Base-by-base conservation (phyloP, 2,888 invertebrate genomes). In the Sphaerophoria rueppellii region DNA sequence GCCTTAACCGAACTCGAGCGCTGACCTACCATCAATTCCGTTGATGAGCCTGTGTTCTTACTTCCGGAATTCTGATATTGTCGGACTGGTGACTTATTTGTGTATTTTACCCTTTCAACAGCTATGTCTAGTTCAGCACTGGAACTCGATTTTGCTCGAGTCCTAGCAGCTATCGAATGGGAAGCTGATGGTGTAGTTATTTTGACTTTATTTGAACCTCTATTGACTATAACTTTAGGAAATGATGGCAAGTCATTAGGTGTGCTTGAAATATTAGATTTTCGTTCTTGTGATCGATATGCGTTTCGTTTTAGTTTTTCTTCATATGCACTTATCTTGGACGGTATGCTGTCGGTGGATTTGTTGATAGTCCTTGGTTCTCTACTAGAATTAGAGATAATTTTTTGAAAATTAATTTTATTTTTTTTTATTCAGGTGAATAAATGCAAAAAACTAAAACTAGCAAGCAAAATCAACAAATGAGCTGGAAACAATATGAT, bases 211-310 rank as follows among this genome's bases (percentile, higher is more conserved):
- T 74, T 77, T 52, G 72, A 65, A 57, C 40, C 54, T 16, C 40
- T 57, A 40, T 43, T 72, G 14, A 69, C 63, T 24, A 24, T 14
- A 4, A 73, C 57, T 71, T 88, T 86, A 50, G 72, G 58, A 6
- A 72, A 93, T 93, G n/a, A 94, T 93, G 94, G 75, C 7, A 35
- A 34, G 16, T 65, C 75, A 12, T 57, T 78, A 2, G 9, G 37
- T 4, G 24, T 57, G 40, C 52, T 50, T 4, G 63, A 16, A 14
- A 74, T n/a, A 52, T 40, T 34, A 0, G 74, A 50, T 48, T 79
- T 79, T 46, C 79, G 48, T 32, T 79, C 79, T 50, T 79, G 75
- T 14, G 75, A 71, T 75, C 60, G 67, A 14, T 60, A 57, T 50
- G 61, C n/a, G 37, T 40, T 72, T 55, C 79, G 54, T 6, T 75